Conservation (phyloP, 53 echinoderm and acorn worm species). For the Echinarachnius parma region DNA sequence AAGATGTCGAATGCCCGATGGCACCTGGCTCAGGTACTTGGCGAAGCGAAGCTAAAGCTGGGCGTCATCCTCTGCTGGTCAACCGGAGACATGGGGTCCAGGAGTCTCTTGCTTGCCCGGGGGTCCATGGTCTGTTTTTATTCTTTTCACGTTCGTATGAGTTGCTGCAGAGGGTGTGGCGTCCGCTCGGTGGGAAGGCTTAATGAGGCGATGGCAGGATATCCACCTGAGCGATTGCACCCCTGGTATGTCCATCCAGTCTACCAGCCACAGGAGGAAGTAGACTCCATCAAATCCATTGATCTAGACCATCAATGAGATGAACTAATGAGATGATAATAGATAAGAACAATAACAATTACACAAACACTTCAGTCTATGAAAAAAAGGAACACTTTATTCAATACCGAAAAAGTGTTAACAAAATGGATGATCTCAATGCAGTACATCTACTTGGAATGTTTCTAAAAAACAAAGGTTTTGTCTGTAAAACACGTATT, state of each 20-base stretch:
- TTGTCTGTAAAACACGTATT: no score
- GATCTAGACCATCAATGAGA: constrained; percentile 99
- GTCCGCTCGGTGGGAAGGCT: constrained; percentile 88
- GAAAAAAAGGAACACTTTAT: no score
- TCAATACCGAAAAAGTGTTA: no score
- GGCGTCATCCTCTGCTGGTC: constrained; percentile 74
- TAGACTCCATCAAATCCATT: no score
- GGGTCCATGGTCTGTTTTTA: constrained; percentile 93
- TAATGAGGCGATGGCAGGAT: constrained; percentile 96
- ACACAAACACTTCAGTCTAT: no score
- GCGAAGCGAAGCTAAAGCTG: constrained; percentile 96
- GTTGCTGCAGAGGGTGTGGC: constrained; percentile 85
- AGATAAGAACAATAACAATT: no score
- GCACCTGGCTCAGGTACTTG: constrained; percentile 85
- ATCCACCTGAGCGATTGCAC: no score
- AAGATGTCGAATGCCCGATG: constrained; percentile 91
- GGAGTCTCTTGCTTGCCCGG: constrained; percentile 59
- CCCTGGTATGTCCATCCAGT: constrained; percentile 94
- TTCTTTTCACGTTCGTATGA: no score
- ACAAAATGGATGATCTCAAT: no score
- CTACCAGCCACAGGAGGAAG: constrained; percentile 95
- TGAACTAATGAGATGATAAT: no score
- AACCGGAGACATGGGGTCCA: constrained; percentile 37
- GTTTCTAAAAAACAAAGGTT: no score
- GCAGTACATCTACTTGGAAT: no score